A percentile compares a stretch with the other conserved stretches of the same genome.
Evolutionary conservation across 2,113 vertebrate genomes (phyloP).

Genomic region (Rhynchomys soricoides): DNA sequence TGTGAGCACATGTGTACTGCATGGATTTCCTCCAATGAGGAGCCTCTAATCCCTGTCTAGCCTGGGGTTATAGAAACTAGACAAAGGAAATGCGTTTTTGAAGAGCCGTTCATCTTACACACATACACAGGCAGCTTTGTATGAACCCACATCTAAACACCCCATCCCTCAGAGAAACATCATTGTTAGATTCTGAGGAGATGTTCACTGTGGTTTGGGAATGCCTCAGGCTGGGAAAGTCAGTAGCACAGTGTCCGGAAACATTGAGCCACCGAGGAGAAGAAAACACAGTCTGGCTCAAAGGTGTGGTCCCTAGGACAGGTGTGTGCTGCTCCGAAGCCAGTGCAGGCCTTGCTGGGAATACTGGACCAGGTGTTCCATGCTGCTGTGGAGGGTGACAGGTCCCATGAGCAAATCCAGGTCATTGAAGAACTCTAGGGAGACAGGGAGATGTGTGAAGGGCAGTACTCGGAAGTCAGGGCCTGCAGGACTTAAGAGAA

Average conservation of each 20-base stretch:
- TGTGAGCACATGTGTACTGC: neutral
- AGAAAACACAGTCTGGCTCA: slow-evolving; percentile 11
- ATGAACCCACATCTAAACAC: slow-evolving; percentile 69
- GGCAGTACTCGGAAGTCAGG: slow-evolving; percentile 20
- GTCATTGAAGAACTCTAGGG: slow-evolving; percentile 97
- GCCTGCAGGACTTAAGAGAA: neutral
- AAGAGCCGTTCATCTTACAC: slow-evolving; percentile 74
- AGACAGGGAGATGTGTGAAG: slow-evolving; percentile 59
- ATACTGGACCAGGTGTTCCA: slow-evolving; percentile 96
- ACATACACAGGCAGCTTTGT: slow-evolving; percentile 65
- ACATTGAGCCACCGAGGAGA: slow-evolving; percentile 79
- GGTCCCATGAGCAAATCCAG: slow-evolving; percentile 96
- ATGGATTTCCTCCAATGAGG: slow-evolving; percentile 34
- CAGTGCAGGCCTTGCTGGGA: slow-evolving; percentile 98
- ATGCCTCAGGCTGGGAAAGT: slow-evolving; percentile 81
- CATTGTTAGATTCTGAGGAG: slow-evolving; percentile 74
- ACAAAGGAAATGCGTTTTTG: slow-evolving; percentile 73
- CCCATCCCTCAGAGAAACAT: slow-evolving; percentile 81
- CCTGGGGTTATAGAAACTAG: slow-evolving; percentile 73
- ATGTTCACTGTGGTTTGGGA: slow-evolving; percentile 83
- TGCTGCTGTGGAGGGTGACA: slow-evolving; percentile 97
- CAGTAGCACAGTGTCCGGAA: slow-evolving; percentile 88
- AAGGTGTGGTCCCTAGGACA: slow-evolving; percentile 85
- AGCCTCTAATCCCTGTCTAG: slow-evolving; percentile 73
- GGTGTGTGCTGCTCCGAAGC: slow-evolving; percentile 94